Base-by-base conservation (phyloP, 2,113 vertebrate species). In the Dromas ardeola region DNA sequence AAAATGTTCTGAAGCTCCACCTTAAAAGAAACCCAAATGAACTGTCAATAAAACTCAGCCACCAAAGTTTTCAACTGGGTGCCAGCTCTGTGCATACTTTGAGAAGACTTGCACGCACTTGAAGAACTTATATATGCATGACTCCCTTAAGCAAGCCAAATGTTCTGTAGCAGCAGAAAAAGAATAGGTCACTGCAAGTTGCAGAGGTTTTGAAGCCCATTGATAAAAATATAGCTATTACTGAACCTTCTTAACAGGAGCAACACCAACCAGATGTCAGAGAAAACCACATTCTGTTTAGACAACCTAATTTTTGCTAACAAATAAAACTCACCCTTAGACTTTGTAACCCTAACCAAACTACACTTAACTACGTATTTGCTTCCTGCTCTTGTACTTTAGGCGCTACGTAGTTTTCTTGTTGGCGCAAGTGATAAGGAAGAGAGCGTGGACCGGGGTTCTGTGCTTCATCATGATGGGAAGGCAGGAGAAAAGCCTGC, bases 71-170 rank as follows among this genome's bases (percentile, higher is more conserved):
- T 84, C n/a, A 78, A 78, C 77, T 4, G 63, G 72, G 23, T 92
- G 93, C 67, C 88, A 94, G 91, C 52, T 76, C 65, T 1, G 13
- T 40, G 73, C 73, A 40, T n/a, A 34, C 83, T 78, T 25, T 71
- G 83, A 74, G 59, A 65, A 93, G 81, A 81, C 81, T 16, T 94
- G 91, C 77, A 91, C 2, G 6, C 69, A 89, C 96, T 30, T 96
- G 95, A 92, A 93, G 65, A 32, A 74, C 56, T 93, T 93, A 26
- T 40, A 12, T 30, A 81, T 87, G 91, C 93, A 94, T 52, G 86
- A 76, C 47, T 84, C 81, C 94, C 94, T 91, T 73, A 42, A 84
- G 96, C 77, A 74, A 86, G 77, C 53, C 15, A 89, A 88, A 73
- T 6, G 34, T 5, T 67, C 77, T 34, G 50, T 18, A 93, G 69